A percentile compares a stretch with the other conserved stretches of the same genome.
phyloP scores from a whole-genome alignment of 2,888 invertebrate genomes.

The Gonocerus acuteangulatus region DNA sequence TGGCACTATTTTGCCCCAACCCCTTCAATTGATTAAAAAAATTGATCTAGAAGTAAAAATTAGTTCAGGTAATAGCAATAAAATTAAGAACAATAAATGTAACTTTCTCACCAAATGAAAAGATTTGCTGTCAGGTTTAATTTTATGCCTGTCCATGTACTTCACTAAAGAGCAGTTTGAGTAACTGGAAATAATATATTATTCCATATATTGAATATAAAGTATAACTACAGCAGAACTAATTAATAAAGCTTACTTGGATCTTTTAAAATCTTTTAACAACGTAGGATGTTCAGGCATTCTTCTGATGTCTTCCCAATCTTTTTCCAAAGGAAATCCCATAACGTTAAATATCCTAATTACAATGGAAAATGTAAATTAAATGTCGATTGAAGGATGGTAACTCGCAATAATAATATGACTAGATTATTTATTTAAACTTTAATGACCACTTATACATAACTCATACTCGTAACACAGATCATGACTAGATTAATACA shows the following conservation, averaged over 20 bases:
- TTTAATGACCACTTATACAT: no score
- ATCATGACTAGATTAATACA: no score
- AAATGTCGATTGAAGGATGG: no score
- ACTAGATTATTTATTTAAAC: no score
- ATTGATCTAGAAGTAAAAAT: no score
- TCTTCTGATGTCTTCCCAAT: constrained; percentile 97
- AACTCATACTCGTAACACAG: no score
- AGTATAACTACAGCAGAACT: not conserved
- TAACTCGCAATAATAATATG: no score
- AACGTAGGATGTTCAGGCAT: constrained; percentile 98
- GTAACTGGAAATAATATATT: constrained; percentile 53
- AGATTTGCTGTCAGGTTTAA: constrained; percentile 86
- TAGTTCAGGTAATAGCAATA: no score
- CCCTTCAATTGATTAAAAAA: no score
- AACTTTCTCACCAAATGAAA: constrained; percentile 58
- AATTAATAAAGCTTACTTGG: constrained; percentile 57
- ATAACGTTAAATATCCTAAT: constrained; percentile 93
- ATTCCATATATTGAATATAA: not conserved
- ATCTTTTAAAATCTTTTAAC: constrained; percentile 90
- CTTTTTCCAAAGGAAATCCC: constrained; percentile 96
- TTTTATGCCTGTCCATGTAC: constrained; percentile 93
- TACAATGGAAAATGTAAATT: constrained; percentile 20
- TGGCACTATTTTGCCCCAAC: no score
- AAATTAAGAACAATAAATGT: no score
- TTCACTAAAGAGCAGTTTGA: constrained; percentile 82